Conservation (phyloP, 2,113 vertebrate genomes). For the Rhynchopsitta pachyrhyncha region DNA sequence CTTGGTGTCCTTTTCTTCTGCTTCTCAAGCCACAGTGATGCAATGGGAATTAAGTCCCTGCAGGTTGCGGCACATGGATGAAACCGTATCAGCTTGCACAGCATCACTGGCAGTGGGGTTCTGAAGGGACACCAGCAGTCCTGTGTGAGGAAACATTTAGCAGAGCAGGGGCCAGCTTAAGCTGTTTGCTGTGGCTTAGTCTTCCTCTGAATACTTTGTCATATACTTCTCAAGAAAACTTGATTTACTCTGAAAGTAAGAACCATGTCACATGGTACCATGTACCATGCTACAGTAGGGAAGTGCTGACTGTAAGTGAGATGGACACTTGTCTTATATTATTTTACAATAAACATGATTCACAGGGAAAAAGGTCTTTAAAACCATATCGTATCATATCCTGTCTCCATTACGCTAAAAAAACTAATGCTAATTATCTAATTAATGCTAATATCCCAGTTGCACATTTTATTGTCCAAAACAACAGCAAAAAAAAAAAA, state of each 20-base stretch:
- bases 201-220: not conserved
- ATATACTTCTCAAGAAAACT: not conserved
- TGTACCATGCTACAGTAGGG: not conserved
- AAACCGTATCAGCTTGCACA: not conserved
- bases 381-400: not conserved
- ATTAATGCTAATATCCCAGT: not conserved
- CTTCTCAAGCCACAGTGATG: not conserved
- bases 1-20: not conserved
- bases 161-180: not conserved
- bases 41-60: not conserved
- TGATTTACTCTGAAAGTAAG: not conserved
- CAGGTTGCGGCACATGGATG: not conserved
- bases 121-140: not conserved
- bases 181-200: not conserved
- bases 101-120: not conserved
- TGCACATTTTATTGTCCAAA: not conserved
- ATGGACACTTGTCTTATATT: not conserved
- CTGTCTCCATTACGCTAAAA: not conserved
- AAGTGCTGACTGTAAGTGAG: not conserved
- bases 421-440: not conserved
- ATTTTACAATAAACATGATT: not conserved
- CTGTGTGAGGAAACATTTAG: not conserved
- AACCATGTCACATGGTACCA: not conserved
- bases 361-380: not conserved
- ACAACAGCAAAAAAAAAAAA: not conserved